Base-by-base conservation (phyloP, 2,888 invertebrate species). In the Tyria jacobaeae region DNA sequence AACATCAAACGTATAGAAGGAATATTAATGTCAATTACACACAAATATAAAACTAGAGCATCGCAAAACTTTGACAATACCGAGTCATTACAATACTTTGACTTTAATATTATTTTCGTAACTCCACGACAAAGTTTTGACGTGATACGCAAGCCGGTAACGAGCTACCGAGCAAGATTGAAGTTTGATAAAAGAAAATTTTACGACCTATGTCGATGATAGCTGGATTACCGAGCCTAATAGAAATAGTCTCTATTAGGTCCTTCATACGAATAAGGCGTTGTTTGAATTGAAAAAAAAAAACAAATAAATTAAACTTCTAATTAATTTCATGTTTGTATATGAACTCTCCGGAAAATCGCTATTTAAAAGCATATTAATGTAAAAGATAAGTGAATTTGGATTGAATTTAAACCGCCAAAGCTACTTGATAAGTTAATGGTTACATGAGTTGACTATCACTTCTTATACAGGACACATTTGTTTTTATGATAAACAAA, bases 121-220 rank as follows among this genome's bases (percentile, higher is more conserved):
- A 10, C 39, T 75, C 48, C 17, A 44, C 25, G 64, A 24, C 15
- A 44, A 70, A 71, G 69, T 76, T 79, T 68, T 68, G 67, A 66
- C 70, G 64, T 74, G 70, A 60, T 58, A 68, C 69, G 66, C 59
- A 63, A 60, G 56, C 56, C 63, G 71, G 68, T 71, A 72, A 66
- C 51, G 54, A 66, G 50, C 58, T 31, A 35, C 49, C 41, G 21
- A 62, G 51, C 62, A 59, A 66, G 76, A 76, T 73, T 66, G 66
- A 68, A 59, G 60, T 72, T 67, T 66, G 68, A 71, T 78, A 74
- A 69, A 79, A 75, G 68, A 67, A 76, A 73, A 78, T 79, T 76
- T 71, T 64, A 74, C 62, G 64, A 68, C 65, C 69, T 67, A 67
- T 64, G 64, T 52, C 47, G 60, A 66, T 66, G 67, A 67, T 62